Percentiles rank a stretch among this genome's conserved stretches.
Conservation (phyloP, 1,140 invertebrate genomes). For the Drosophila ironensis region DNA sequence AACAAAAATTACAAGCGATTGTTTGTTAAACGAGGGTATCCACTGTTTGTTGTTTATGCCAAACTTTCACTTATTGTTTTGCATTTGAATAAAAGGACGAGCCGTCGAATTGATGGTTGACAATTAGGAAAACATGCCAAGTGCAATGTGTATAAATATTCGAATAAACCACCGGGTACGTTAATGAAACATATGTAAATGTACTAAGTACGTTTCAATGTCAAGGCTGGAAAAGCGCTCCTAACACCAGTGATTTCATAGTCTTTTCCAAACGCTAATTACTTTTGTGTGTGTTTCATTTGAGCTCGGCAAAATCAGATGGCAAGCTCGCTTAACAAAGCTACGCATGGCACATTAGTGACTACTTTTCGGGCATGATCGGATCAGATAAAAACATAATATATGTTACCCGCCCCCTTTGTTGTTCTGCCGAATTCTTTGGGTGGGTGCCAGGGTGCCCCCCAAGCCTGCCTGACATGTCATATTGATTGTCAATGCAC, state of each 20-base stretch:
- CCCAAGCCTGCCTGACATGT: conserved; percentile 24
- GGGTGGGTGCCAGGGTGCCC: not conserved
- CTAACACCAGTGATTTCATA: too few relatives aligned
- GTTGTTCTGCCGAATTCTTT: not conserved
- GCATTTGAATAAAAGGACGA: conserved; percentile 50
- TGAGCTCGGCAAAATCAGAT: not conserved
- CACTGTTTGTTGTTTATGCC: not conserved
- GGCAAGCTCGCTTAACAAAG: not conserved
- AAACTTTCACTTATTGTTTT: conserved; percentile 25
- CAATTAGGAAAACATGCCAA: conserved; percentile 57
- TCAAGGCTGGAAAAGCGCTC: conserved; percentile 30
- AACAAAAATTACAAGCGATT: too few relatives aligned
- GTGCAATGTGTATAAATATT: conserved; percentile 37
- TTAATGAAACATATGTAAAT: conserved; percentile 5
- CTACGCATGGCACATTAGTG: conserved; percentile 21
- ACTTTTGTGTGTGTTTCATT: not conserved
- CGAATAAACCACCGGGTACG: conserved; percentile 5
- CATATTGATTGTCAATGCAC: conserved; percentile 75
- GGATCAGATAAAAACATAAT: conserved; percentile 6
- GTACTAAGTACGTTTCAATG: conserved; percentile 17
- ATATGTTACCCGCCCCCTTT: not conserved
- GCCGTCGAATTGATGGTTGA: conserved; percentile 46
- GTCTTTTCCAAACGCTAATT: too few relatives aligned
- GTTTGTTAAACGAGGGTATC: conserved; percentile 12
- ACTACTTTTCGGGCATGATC: conserved; percentile 19